These are phyloP conservation scores for Falco punctatus DNA, from an alignment of 2,113 vertebrate species.

Conservation along the genomic window DNA sequence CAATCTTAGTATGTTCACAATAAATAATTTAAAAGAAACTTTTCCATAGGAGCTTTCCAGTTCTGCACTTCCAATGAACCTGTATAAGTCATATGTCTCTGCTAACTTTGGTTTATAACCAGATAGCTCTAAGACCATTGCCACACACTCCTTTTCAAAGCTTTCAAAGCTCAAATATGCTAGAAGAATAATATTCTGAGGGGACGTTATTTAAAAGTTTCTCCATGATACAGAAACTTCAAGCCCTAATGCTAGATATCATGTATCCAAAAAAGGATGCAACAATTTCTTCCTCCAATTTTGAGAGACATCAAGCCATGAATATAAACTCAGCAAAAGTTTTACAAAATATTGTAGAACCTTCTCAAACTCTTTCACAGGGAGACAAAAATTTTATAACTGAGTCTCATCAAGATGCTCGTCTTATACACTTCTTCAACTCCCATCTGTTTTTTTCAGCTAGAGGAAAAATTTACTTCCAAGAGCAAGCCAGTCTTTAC, in stretches of 20 bases:
- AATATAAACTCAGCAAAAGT: neutral
- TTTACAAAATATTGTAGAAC: neutral
- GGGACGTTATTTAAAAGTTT: neutral
- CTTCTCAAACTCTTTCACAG: neutral
- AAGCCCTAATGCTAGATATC: neutral
- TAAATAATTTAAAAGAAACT: neutral
- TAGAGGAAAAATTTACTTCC: neutral
- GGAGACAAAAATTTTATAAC: neutral
- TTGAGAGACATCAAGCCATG: neutral
- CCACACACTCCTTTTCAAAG: neutral
- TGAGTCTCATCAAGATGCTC: neutral
- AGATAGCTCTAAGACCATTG: neutral
- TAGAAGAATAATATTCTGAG: neutral
- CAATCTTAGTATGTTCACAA: neutral
- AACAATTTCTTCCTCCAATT: neutral
- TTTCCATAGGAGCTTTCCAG: neutral
- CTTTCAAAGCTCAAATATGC: neutral
- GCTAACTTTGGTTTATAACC: neutral
- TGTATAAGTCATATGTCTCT: neutral
- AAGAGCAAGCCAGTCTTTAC: neutral
- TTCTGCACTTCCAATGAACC: neutral
- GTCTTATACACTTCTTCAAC: neutral
- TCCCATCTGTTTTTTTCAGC: neutral
- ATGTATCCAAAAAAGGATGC: neutral
- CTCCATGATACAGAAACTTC: neutral